These are phyloP conservation scores for Clarias gariepinus DNA, from an alignment of 2,113 vertebrate species.

Conservation along the genomic window DNA sequence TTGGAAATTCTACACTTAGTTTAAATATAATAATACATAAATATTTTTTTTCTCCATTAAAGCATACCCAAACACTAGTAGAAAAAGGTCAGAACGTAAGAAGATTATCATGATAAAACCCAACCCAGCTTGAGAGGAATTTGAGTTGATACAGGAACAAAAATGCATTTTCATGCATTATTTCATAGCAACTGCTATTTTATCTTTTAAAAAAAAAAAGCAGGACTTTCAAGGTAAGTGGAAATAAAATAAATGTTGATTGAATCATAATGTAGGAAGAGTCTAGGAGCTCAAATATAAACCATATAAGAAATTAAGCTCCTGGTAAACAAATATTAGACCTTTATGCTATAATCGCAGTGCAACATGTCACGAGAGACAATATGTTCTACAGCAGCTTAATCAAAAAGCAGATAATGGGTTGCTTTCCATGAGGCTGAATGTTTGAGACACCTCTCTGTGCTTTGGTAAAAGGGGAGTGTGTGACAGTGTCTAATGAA, in stretches of 20 bases:
- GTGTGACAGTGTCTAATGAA: constrained; percentile 30
- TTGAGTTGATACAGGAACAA: neutral
- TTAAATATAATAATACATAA: no score
- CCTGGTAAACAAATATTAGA: neutral
- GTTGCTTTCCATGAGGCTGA: neutral
- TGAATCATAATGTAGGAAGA: neutral
- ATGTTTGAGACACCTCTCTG: constrained; percentile 1
- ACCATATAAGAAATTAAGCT: neutral
- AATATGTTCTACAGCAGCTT: neutral
- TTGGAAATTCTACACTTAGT: no score
- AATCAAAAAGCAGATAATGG: constrained; percentile 8
- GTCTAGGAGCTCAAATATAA: neutral
- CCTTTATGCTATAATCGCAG: neutral
- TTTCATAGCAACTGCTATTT: neutral
- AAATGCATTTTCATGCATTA: neutral
- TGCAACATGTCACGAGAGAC: constrained; percentile 9
- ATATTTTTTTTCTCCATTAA: neutral
- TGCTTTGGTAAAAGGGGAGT: constrained; percentile 23
- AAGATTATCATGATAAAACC: neutral
- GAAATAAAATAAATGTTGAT: neutral
- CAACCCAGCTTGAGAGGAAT: neutral
- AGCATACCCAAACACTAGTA: neutral
- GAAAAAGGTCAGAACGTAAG: neutral
- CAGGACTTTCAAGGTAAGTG: neutral
- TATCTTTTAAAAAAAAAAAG: neutral